Conservation (phyloP, 2,113 vertebrate species). For the Potamarius usumacintae region DNA sequence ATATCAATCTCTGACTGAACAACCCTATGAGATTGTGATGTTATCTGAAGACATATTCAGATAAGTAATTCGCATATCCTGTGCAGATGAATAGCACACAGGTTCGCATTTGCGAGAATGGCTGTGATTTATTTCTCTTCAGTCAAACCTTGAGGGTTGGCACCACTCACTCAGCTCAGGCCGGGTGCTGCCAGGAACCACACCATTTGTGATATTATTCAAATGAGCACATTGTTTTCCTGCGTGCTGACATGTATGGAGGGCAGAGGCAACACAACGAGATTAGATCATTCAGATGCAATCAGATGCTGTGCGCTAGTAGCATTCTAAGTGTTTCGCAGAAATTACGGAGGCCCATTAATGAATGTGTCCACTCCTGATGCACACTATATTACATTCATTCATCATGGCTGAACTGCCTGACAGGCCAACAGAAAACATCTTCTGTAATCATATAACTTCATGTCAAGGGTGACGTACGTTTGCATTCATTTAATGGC, state of each 20-base stretch:
- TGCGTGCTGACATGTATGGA: constrained; percentile 64
- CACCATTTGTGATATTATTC: constrained; percentile 69
- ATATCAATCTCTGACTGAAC: constrained; percentile 47
- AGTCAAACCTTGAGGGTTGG: constrained; percentile 43
- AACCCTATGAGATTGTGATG: constrained; percentile 18
- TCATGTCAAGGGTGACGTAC: constrained; percentile 68
- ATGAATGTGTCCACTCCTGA: constrained; percentile 73
- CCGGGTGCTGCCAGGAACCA: constrained; percentile 53
- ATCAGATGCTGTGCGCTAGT: constrained; percentile 45
- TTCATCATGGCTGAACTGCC: constrained; percentile 74
- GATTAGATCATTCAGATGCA: constrained; percentile 67
- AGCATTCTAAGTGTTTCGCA: constrained; percentile 46
- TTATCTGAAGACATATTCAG: constrained; percentile 52
- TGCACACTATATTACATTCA: constrained; percentile 74
- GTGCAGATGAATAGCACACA: constrained; percentile 50
- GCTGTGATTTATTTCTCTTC: constrained; percentile 52
- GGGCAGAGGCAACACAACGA: constrained; percentile 54
- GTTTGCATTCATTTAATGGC: constrained; percentile 68
- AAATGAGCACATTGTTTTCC: constrained; percentile 65
- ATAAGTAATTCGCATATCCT: constrained; percentile 57
- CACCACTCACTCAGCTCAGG: constrained; percentile 55
- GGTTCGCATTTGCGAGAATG: constrained; percentile 45
- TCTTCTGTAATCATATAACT: constrained; percentile 78
- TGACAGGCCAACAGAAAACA: constrained; percentile 74
- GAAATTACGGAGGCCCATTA: constrained; percentile 71